A percentile compares a stretch with the other conserved stretches of the same genome.
phyloP scores from a whole-genome alignment of 2,113 vertebrate genomes.

The Mirounga angustirostris region DNA sequence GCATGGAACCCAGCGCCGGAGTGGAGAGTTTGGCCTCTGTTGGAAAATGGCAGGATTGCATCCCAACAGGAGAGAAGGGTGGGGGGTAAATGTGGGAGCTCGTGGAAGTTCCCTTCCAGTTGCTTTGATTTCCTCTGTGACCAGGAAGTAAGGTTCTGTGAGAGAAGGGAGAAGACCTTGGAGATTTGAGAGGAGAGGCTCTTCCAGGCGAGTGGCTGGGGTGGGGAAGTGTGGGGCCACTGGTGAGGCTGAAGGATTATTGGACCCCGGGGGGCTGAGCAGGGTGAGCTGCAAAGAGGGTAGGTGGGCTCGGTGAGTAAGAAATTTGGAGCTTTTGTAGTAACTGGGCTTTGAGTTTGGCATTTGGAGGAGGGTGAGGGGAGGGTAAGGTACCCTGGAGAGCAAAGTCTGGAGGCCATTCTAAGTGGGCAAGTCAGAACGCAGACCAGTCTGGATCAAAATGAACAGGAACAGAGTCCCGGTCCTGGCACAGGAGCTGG shows the following conservation, averaged over 20 bases:
- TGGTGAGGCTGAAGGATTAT: neutral
- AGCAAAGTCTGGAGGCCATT: neutral
- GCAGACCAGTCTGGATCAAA: neutral
- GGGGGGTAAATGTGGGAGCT: neutral
- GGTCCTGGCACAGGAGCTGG: no score
- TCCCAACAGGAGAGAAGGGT: neutral
- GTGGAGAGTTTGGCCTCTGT: neutral
- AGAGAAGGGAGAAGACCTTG: neutral
- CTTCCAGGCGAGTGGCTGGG: neutral
- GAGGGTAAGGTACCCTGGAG: neutral
- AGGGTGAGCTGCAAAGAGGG: neutral
- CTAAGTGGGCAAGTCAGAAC: no score
- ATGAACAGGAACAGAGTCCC: neutral
- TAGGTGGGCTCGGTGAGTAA: neutral
- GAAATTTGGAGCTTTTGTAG: no score
- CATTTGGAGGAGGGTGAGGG: fast-evolving
- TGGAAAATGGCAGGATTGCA: neutral
- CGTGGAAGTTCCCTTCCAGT: no score
- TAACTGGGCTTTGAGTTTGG: neutral
- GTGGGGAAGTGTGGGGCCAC: neutral
- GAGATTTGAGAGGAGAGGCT: neutral
- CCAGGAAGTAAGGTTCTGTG: neutral
- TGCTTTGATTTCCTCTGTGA: neutral
- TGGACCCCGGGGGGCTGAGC: neutral
- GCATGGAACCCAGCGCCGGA: no score